Conservation (phyloP, 2,888 invertebrate genomes). For the Dioctria linearis region DNA sequence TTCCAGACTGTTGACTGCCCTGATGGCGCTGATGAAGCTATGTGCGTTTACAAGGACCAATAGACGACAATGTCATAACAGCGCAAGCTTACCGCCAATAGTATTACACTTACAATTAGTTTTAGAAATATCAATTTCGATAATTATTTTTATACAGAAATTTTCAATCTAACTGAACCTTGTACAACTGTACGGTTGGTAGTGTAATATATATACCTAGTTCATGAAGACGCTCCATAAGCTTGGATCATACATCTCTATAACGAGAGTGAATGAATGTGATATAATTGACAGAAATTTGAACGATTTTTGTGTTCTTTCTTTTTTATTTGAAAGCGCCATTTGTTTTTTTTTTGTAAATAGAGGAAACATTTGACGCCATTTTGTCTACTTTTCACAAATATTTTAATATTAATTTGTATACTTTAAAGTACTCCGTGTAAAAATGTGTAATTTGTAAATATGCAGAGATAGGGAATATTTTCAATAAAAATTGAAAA, state of each 20-base stretch:
- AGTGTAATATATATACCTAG: constrained; percentile 18
- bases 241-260: constrained; percentile 45
- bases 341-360: constrained; percentile 22
- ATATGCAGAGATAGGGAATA: background rate
- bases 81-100: constrained; percentile 54
- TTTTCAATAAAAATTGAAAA: background rate
- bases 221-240: constrained; percentile 39
- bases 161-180: constrained; percentile 14
- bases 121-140: constrained; percentile 13
- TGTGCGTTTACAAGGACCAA: constrained; percentile 73
- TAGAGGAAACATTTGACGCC: constrained; percentile 25
- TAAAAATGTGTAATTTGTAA: constrained; percentile 10
- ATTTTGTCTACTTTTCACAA: constrained; percentile 20
- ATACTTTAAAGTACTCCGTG: background rate
- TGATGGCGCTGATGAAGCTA: constrained; percentile 78
- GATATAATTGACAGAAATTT: constrained; percentile 22
- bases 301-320: constrained; percentile 17
- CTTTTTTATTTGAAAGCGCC: background rate
- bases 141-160: constrained; percentile 18
- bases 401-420: background rate
- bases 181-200: constrained; percentile 9
- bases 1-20: constrained; percentile 73
- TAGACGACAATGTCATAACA: constrained; percentile 15
- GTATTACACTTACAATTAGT: constrained; percentile 48
- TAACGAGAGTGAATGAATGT: constrained; percentile 48